These are phyloP conservation scores for Limnephilus lunatus DNA, from an alignment of 2,888 invertebrate species.

Conservation along the genomic window DNA sequence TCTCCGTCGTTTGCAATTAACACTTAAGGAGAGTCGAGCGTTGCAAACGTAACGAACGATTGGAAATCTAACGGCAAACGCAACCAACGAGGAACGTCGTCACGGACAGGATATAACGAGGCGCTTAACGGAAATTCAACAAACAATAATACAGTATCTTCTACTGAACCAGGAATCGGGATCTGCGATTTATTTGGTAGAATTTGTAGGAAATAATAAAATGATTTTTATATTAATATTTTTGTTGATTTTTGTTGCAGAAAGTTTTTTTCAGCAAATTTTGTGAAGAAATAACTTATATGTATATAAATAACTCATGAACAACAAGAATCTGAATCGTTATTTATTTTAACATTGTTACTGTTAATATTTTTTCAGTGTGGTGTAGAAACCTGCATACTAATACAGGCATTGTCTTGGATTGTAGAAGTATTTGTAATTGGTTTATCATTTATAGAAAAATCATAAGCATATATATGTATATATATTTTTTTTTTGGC, in stretches of 20 bases:
- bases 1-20: slow-evolving; percentile 23
- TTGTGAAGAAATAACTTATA: not conserved
- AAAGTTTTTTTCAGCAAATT: not conserved
- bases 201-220: not conserved
- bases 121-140: slow-evolving; percentile 16
- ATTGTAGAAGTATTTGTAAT: no score
- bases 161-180: not conserved
- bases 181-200: not conserved
- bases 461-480: no score
- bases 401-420: no score
- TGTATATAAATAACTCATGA: not conserved
- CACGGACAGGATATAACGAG: slow-evolving; percentile 19
- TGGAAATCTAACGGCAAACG: slow-evolving; percentile 28
- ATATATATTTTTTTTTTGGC: no score
- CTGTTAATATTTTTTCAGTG: no score
- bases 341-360: no score
- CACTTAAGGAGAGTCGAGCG: slow-evolving; percentile 29
- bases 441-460: no score
- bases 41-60: slow-evolving; percentile 22
- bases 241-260: no score
- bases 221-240: no score
- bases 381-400: no score
- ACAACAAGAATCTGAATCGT: not conserved
- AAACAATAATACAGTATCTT: not conserved
- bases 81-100: not conserved